Percentiles rank a stretch among this genome's conserved stretches.
phyloP scores from a whole-genome alignment of 1,140 invertebrate species.

The Onthophagus taurus region DNA sequence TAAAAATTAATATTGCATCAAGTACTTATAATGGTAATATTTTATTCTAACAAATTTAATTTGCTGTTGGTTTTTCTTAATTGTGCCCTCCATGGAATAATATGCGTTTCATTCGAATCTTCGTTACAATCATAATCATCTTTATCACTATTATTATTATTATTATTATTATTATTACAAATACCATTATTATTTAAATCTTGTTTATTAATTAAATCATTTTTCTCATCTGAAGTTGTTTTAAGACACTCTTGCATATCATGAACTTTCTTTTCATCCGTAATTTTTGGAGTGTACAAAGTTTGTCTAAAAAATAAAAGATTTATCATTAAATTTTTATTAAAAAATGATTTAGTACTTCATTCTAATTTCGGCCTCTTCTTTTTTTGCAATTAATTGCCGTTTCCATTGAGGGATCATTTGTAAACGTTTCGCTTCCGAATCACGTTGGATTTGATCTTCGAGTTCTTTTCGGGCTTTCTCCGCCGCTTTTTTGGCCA shows the following conservation, averaged over 20 bases:
- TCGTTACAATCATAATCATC: conserved; percentile 32
- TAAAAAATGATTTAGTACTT: conserved; percentile 41
- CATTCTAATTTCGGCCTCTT: conserved; percentile 61
- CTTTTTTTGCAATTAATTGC: conserved; percentile 72
- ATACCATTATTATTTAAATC: no score
- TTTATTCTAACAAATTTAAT: conserved; percentile 60
- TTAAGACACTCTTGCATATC: conserved; percentile 31
- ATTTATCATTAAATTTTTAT: conserved; percentile 15
- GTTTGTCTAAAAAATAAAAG: conserved; percentile 42
- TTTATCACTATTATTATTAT: conserved; percentile 23
- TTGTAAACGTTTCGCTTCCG: conserved; percentile 74
- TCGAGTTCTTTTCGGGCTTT: conserved; percentile 79
- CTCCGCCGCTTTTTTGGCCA: conserved; percentile 87
- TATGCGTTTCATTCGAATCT: conserved; percentile 52
- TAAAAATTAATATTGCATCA: no score
- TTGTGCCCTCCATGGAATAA: conserved; percentile 81
- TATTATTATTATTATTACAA: conserved; percentile 15
- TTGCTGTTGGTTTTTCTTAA: conserved; percentile 81
- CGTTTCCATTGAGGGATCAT: conserved; percentile 89
- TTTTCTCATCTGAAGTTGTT: conserved; percentile 23
- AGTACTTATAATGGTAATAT: no score
- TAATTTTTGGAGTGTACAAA: conserved; percentile 55
- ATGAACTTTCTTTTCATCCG: conserved; percentile 40
- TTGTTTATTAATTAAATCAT: conserved; percentile 16
- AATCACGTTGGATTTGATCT: conserved; percentile 70